Conservation (phyloP, 2,113 vertebrate genomes). For the Nothoprocta pentlandii region DNA sequence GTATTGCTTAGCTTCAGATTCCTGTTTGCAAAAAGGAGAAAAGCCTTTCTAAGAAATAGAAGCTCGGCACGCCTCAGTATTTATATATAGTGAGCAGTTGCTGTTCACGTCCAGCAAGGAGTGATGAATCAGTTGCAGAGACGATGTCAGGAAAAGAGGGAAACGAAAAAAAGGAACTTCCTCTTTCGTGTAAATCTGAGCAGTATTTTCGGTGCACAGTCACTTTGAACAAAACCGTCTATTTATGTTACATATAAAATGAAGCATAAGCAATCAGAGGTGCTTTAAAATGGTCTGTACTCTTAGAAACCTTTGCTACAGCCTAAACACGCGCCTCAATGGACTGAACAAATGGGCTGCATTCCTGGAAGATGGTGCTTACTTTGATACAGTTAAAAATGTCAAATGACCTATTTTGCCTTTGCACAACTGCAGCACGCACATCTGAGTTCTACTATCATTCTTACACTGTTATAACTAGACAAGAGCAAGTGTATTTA, state of each 20-base stretch:
- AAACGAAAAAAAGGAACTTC: not conserved
- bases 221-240: not conserved
- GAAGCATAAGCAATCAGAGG: not conserved
- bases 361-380: not conserved
- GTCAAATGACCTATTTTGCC: not conserved
- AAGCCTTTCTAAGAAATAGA: not conserved
- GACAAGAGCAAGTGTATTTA: not conserved
- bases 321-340: not conserved
- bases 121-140: not conserved
- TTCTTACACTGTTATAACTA: not conserved
- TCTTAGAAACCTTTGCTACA: not conserved
- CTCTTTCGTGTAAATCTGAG: slow-evolving; percentile 5
- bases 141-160: not conserved
- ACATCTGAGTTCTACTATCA: not conserved
- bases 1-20: not conserved
- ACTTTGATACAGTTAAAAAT: slow-evolving; percentile 4
- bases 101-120: not conserved
- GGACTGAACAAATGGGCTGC: not conserved
- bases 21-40: not conserved
- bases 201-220: not conserved
- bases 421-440: not conserved
- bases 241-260: not conserved
- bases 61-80: not conserved
- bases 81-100: not conserved
- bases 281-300: not conserved